Base-by-base conservation (phyloP, 1,140 invertebrate genomes). In the Eumaeus atala region DNA sequence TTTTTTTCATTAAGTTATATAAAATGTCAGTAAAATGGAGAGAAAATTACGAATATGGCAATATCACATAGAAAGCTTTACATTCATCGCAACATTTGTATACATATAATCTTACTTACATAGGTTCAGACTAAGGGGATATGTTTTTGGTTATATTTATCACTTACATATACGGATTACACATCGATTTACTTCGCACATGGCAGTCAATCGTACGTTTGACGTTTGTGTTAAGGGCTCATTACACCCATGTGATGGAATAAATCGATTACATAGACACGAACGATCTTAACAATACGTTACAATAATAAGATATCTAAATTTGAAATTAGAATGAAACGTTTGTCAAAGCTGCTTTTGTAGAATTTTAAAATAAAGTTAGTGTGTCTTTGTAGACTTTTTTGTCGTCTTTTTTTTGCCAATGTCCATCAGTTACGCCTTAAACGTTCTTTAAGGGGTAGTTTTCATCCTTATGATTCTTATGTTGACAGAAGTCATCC, bases 121-220 rank as follows among this genome's bases (percentile, higher is more conserved):
- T 75, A 77, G 55, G 59, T 71, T 79, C 76, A 85, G 82, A 78
- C 82, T 85, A 85, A 58, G 70, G 77, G 82, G 21, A 85, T 85
- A 85, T 85, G 80, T 85, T 82, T 84, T 83, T 72, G 64, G 72
- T 83, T 83, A 73, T 74, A 70, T 64, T 67, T 84, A 81, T 81
- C 79, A 82, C 77, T 74, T 68, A 66, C 57, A 63, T 64, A 67
- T 35, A 51, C 55, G 48, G 21, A 10, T 33, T 16, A 42, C 21
- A 33, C 40, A 33, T 9, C 51, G 51, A 53, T 53, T 53, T 44
- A 33, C 18, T 44, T 38, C 10, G n/a, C 28, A 53, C 51, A 33
- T 33, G 14, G 16, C 33, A 2, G 21, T 28, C 21, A 28, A 28
- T 3, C 21, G 21, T 28, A 28, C 21, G 21, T 28, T 28, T 11